Evolutionary conservation across 2,797 vertebrate species (phyloP), one percentile per base, ranked within the genome.

Genomic region (Mormyrops attenuatus): DNA sequence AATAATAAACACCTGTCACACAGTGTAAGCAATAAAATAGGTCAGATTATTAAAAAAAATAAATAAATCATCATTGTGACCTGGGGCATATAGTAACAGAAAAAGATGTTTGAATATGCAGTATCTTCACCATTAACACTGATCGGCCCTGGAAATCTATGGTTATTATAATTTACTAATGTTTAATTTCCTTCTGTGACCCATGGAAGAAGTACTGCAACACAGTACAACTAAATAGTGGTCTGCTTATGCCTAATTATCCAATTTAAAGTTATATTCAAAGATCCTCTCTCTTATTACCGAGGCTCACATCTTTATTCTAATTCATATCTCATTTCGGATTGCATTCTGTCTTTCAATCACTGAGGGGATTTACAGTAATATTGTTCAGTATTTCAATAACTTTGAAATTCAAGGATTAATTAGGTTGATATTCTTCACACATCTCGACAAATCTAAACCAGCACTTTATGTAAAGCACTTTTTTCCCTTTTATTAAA

Each of bases 181-280:
- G 22, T 86, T 86, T 86, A 30, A 86, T 55, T 86, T 86, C 17
- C 47, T 47, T 26, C 22, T 1, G 5, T 34, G 47, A 26, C 9
- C 85, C 13, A 52, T 53, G 47, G 26, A n/a, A 11, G 5, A 26
- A 49, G 22, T 11, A 47, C 26, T 22, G 4, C 47, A n/a, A 55
- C 20, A 85, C 41, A 50, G 47, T 86, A 6, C 11, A 50, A 30
- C 85, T 86, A 86, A 30, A 86, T 41, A 82, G n/a, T 49, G 38
- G 47, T 90, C 66, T 87, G 85, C 52, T 34, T 82, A 30, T 38
- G 85, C 69, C 52, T 80, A n/a, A 57, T 47, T 22, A 30, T 88
- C 66, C 38, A 80, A 66, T 89, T 85, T 85, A 85, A 49, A 69
- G 8, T 73, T 50, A 53, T 44, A 87, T 89, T 89, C 84, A 52